Conservation (phyloP, 1,140 invertebrate genomes). For the Sesamia nonagrioides region DNA sequence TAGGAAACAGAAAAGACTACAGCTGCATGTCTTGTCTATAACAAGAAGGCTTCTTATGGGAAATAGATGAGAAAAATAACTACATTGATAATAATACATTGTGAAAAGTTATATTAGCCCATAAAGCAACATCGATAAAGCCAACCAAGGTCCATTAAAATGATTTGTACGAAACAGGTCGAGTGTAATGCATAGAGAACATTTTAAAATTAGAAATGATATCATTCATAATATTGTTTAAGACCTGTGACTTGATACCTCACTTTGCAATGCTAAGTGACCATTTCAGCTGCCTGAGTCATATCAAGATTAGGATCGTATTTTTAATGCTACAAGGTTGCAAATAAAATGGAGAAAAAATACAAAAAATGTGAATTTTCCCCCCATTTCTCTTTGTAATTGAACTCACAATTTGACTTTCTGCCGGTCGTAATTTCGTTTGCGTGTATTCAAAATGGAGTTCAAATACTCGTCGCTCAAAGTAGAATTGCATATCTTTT, state of each 20-base stretch:
- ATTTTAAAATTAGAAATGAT: conserved; percentile 39
- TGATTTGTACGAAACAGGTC: conserved; percentile 1
- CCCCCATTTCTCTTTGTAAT: conserved; percentile 1
- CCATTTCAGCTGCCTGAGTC: conserved; percentile 5
- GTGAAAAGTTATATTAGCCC: neutral
- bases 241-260: conserved; percentile 29
- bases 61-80: neutral
- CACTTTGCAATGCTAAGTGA: conserved; percentile 35
- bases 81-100: neutral
- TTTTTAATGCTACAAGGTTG: neutral
- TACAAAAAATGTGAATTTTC: neutral
- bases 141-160: neutral
- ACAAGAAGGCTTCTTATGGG: neutral
- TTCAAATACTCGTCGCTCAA: conserved; percentile 11
- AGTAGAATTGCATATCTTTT: conserved; percentile 8
- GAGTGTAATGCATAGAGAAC: conserved; percentile 14
- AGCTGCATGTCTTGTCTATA: no score
- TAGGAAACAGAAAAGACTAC: no score
- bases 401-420: conserved; percentile 6
- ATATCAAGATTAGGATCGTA: conserved; percentile 2
- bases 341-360: conserved; percentile 1
- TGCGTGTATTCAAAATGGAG: conserved; percentile 21
- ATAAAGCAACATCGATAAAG: conserved; percentile 10
- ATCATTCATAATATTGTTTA: conserved; percentile 36
- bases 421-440: conserved; percentile 5